phyloP scores from a whole-genome alignment of 2,797 vertebrate species.

The Tinamus major region DNA sequence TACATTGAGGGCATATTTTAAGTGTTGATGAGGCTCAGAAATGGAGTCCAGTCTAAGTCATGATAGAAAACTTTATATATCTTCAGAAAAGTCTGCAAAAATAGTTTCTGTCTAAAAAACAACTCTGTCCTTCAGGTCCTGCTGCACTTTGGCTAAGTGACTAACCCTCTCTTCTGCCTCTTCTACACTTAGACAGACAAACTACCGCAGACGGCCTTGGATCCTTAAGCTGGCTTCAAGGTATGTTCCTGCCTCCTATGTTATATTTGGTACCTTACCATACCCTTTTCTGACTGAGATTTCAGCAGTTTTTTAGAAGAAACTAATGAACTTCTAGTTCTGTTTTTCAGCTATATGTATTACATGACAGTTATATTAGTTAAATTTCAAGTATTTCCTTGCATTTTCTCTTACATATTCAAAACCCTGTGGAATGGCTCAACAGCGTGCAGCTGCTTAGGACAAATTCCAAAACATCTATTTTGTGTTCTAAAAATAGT shows the following conservation, averaged over 20 bases:
- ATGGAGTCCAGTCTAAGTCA: background rate
- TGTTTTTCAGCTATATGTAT: constrained; percentile 9
- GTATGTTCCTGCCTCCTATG: background rate
- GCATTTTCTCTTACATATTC: constrained; percentile 55
- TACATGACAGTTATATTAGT: constrained; percentile 58
- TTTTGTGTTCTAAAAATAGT: constrained; percentile 59
- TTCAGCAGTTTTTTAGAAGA: constrained; percentile 31
- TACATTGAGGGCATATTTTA: background rate
- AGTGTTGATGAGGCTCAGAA: background rate
- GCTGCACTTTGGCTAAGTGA: background rate
- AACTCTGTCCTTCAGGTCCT: background rate
- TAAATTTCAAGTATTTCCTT: constrained; percentile 65
- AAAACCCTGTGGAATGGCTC: constrained; percentile 56
- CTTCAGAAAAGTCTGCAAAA: background rate
- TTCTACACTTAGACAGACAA: background rate
- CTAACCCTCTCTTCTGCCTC: background rate
- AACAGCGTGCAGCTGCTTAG: constrained; percentile 62
- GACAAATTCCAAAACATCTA: constrained; percentile 56
- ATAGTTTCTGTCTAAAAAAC: background rate
- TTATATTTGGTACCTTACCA: background rate
- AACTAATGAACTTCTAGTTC: constrained; percentile 60
- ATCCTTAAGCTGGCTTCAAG: background rate
- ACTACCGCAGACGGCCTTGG: background rate
- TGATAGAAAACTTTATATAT: rapidly evolving
- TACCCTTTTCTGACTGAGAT: constrained; percentile 17